These are phyloP conservation scores for Scaptomyza caliginosa DNA, from an alignment of 2,888 invertebrate species.

Conservation along the genomic window DNA sequence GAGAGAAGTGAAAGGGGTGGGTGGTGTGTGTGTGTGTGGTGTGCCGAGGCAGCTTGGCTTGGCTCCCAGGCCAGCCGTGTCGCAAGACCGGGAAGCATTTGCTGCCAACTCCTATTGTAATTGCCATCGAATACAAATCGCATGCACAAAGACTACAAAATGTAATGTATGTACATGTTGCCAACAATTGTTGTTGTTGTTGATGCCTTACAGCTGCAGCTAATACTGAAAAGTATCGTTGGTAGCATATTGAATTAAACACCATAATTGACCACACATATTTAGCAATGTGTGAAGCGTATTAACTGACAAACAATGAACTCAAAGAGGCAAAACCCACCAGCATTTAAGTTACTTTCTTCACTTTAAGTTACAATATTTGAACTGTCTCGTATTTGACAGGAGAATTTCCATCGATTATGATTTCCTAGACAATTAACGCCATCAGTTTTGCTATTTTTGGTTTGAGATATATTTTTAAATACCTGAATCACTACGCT, in stretches of 20 bases:
- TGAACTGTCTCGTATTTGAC: no score
- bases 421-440: background rate
- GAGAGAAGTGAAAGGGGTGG: slow-evolving; percentile 22
- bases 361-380: background rate
- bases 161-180: slow-evolving; percentile 23
- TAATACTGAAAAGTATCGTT: slow-evolving; percentile 22
- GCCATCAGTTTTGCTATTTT: slow-evolving; percentile 7
- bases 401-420: no score
- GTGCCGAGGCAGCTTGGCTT: slow-evolving; percentile 5
- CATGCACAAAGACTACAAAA: slow-evolving; percentile 51
- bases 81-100: slow-evolving; percentile 64
- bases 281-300: slow-evolving; percentile 36
- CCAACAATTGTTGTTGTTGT: slow-evolving; percentile 44
- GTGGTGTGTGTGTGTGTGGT: background rate
- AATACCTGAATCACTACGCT: slow-evolving; percentile 1
- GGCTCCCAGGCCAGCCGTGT: slow-evolving; percentile 45
- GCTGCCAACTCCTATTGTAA: slow-evolving; percentile 36
- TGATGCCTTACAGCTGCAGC: slow-evolving; percentile 20
- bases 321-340: slow-evolving; percentile 8
- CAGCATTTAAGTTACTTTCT: background rate
- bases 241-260: slow-evolving; percentile 55
- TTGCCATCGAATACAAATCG: slow-evolving; percentile 44
- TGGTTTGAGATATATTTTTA: slow-evolving; percentile 6
- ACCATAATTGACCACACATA: slow-evolving; percentile 58
- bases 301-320: slow-evolving; percentile 49